Evolutionary conservation across 2,888 invertebrate genomes (phyloP), one percentile per base, ranked within the genome.

Genomic region (Ophraella communa): DNA sequence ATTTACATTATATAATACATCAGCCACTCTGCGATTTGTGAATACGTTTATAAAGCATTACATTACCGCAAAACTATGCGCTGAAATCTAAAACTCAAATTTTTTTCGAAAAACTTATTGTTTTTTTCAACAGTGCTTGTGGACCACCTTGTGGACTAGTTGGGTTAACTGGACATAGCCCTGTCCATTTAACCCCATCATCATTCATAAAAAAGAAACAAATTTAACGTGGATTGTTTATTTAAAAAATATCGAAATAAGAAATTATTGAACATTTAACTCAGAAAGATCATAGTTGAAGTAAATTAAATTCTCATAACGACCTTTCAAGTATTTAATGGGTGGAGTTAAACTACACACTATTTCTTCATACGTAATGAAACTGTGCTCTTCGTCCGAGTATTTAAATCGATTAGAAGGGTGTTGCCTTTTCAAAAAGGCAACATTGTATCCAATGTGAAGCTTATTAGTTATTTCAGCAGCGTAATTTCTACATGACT

Each of bases 21-120:
- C 39, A 39, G 39, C 39, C 39, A 39, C 39, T 39, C 39, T 39
- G 39, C 39, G 39, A 39, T 39, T 39, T 39, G 39, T 39, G 39
- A 39, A 39, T 39, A 10, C n/a, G n/a, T n/a, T n/a, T n/a, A n/a
- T n/a, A n/a, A n/a, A n/a, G n/a, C n/a, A 39, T 39, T 39, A 39
- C n/a, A 39, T 39, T 39, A 39, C 39, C 39, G 39, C 39, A 39
- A 4, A 11, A 39, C 39, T 4, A 39, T 39, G 4, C 39, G 10
- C 39, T 39, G 39, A 39, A 39, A 39, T 39, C 39, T 7, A 4
- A 39, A 39, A 39, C n/a, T n/a, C n/a, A n/a, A n/a, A n/a, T n/a
- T 39, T n/a, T 30, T 30, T 30, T 30, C 10, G 30, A 10, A 30
- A 30, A 39, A 39, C 39, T 1, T 39, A 3, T 39, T 39, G n/a